Percentiles rank a stretch among this genome's conserved stretches.
phyloP scores from a whole-genome alignment of 2,888 invertebrate genomes.

The Ypsolopha scabrella region DNA sequence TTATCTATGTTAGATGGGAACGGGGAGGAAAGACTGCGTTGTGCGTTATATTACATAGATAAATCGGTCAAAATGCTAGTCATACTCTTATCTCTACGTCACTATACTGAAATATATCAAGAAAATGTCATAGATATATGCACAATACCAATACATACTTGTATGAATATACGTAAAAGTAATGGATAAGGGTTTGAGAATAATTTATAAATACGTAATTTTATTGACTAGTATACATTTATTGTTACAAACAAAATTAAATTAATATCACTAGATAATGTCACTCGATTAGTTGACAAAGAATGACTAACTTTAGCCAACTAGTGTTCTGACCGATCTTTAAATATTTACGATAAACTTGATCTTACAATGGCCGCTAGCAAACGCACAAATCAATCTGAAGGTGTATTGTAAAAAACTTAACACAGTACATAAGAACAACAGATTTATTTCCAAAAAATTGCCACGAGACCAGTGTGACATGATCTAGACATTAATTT shows the following conservation, averaged over 20 bases:
- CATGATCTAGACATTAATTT: slow-evolving; percentile 72
- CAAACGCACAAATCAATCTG: slow-evolving; percentile 52
- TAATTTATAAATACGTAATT: slow-evolving; percentile 42
- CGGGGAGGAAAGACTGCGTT: slow-evolving; percentile 30
- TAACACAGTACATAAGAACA: slow-evolving; percentile 61
- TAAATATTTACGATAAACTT: slow-evolving; percentile 19
- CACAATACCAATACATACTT: slow-evolving; percentile 26
- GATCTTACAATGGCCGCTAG: slow-evolving; percentile 3
- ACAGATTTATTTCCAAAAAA: slow-evolving; percentile 69
- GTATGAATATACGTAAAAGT: slow-evolving; percentile 24
- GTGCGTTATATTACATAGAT: slow-evolving; percentile 62
- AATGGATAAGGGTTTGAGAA: slow-evolving; percentile 34
- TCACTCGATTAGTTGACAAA: slow-evolving; percentile 56
- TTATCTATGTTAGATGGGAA: slow-evolving; percentile 15
- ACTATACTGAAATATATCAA: slow-evolving; percentile 36
- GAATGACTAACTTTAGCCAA: slow-evolving; percentile 19
- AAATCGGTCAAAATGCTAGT: slow-evolving; percentile 68
- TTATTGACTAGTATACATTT: slow-evolving; percentile 61
- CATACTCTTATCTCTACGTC: slow-evolving; percentile 33
- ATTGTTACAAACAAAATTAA: slow-evolving; percentile 53
- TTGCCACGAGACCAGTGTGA: slow-evolving; percentile 70
- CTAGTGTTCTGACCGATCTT: slow-evolving; percentile 62
- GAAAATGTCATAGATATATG: slow-evolving; percentile 24
- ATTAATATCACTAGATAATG: slow-evolving; percentile 68
- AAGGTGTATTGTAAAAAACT: slow-evolving; percentile 54